phyloP scores from a whole-genome alignment of 2,113 vertebrate species.

The Butorides virescens region DNA sequence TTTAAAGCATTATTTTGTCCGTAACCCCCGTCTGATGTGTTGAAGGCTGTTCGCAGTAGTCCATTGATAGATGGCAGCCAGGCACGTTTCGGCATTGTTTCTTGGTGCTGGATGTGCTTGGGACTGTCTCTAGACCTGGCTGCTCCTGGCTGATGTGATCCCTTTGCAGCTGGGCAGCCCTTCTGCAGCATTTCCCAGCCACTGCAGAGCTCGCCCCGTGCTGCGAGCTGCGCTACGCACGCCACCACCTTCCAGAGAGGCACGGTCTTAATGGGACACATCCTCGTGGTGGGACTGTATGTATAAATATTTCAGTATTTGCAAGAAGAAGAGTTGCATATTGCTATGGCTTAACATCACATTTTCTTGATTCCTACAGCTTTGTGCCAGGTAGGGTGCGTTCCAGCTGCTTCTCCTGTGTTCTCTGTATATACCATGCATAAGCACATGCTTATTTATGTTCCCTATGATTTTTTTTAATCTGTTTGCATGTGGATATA shows the following conservation, averaged over 20 bases:
- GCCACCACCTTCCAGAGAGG: background rate
- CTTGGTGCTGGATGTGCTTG: background rate
- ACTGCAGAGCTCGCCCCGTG: accelerated
- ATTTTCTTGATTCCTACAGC: background rate
- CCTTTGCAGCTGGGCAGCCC: background rate
- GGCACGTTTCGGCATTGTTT: background rate
- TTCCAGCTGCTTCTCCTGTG: background rate
- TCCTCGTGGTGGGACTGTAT: background rate
- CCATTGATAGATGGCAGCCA: background rate
- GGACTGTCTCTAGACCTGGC: background rate
- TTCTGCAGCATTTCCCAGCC: background rate
- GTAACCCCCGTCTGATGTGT: background rate
- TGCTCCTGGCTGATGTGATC: background rate
- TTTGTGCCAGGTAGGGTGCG: background rate
- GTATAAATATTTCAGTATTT: background rate
- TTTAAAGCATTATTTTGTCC: background rate
- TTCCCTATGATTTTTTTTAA: background rate
- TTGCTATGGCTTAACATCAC: background rate
- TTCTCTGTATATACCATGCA: background rate
- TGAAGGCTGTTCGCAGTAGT: background rate
- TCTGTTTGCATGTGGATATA: background rate
- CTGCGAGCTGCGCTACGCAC: accelerated
- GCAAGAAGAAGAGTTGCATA: background rate
- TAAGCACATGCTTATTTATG: background rate
- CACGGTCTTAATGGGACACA: background rate